Base-by-base conservation (phyloP, 2,888 invertebrate genomes). In the Uloborus plumipes region DNA sequence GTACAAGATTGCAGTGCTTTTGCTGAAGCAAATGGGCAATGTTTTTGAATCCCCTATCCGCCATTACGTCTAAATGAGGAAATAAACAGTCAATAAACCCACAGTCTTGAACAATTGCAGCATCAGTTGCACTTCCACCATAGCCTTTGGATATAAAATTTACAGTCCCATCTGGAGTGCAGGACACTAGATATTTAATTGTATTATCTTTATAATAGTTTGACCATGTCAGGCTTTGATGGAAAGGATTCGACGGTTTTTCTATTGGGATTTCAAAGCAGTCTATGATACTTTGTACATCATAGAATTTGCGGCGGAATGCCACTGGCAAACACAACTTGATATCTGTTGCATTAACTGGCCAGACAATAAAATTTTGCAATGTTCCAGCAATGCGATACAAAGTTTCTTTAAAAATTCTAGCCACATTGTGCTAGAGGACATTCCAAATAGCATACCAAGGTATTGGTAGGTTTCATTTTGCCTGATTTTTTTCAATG, bases 241-340 rank as follows among this genome's bases (percentile, higher is more conserved):
- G 64, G 1, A 88, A 7, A 1, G 88, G 85, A 67, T 88, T 87
- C 13, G 85, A 84, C 20, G 88, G 88, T 83, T 88, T 89, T 85
- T 89, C 87, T 50, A 89, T 84, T 74, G 88, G 87, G 31, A 88
- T 88, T 82, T 89, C 88, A 13, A 89, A 79, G 64, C 88, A 89
- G 64, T 89, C 88, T 61, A 88, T 88, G n/a, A n/a, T n/a, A n/a
- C n/a, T 2, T 89, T 88, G 51, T 49, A 61, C 16, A 22, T 0
- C 16, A 61, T 62, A 50, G 11, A 72, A 61, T 62, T 47, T 22
- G 26, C 62, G n/a, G 2, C 72, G 31, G 51, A 72, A 72, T 26
- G 72, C 61, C 11, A 47, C 49, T 14, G 62, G 72, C 11, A 72
- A 22, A 16, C 31, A n/a, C n/a, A n/a, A n/a, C n/a, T n/a, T n/a